These are phyloP conservation scores for Shargacucullia verbasci DNA, from an alignment of 2,888 invertebrate genomes.

Conservation along the genomic window DNA sequence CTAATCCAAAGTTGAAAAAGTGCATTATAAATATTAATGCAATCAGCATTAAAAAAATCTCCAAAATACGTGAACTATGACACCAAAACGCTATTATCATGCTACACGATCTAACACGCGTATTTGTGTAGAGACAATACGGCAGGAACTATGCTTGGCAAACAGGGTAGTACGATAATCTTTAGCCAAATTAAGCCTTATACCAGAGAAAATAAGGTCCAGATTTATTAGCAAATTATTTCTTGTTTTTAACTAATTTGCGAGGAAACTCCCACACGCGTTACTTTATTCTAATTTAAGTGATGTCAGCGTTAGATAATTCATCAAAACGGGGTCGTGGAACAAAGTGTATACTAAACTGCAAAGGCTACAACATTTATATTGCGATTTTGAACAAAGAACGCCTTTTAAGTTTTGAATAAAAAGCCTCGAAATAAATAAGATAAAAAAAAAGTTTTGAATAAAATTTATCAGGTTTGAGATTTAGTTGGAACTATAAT, in stretches of 20 bases:
- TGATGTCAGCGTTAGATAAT: constrained; percentile 48
- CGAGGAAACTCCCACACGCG: constrained; percentile 51
- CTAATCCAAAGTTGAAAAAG: constrained; percentile 17
- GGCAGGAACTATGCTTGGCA: constrained; percentile 80
- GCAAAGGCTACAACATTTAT: not conserved
- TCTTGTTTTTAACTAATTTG: constrained; percentile 48
- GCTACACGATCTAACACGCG: constrained; percentile 68
- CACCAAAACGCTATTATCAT: constrained; percentile 68
- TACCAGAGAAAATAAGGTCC: constrained; percentile 44
- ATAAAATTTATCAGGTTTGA: too few relatives aligned
- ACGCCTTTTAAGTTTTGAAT: too few relatives aligned
- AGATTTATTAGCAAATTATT: constrained; percentile 37
- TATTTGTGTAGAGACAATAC: constrained; percentile 80
- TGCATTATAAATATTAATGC: constrained; percentile 41
- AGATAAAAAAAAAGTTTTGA: too few relatives aligned
- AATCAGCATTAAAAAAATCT: constrained; percentile 49
- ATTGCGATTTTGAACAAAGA: constrained; percentile 11
- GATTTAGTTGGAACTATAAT: too few relatives aligned
- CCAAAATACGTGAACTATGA: constrained; percentile 57
- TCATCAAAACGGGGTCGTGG: constrained; percentile 52
- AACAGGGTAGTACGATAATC: constrained; percentile 34
- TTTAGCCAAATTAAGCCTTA: constrained; percentile 46
- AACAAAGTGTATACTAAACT: constrained; percentile 9
- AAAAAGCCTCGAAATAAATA: too few relatives aligned
- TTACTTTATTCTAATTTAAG: constrained; percentile 50